These are phyloP conservation scores for Theretra japonica DNA, from an alignment of 2,888 invertebrate genomes.

Conservation along the genomic window DNA sequence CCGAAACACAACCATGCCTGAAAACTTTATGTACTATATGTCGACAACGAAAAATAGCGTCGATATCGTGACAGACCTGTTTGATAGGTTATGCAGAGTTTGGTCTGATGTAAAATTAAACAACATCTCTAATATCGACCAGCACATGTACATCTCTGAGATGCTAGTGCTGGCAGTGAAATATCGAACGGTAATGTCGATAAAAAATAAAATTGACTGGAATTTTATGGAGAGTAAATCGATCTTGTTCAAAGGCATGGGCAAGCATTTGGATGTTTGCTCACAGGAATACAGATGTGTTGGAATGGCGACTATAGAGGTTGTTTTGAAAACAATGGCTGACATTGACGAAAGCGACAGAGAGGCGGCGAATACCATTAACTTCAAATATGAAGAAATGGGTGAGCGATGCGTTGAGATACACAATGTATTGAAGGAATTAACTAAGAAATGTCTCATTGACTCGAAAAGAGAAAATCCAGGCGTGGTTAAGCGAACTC, in stretches of 20 bases:
- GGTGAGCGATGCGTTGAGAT: conserved; percentile 76
- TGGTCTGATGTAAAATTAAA: conserved; percentile 89
- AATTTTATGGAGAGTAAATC: conserved; percentile 70
- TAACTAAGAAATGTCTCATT: conserved; percentile 68
- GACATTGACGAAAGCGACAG: conserved; percentile 62
- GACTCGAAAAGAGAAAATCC: conserved; percentile 59
- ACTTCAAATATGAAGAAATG: conserved; percentile 87
- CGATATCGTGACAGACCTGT: conserved; percentile 66
- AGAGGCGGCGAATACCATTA: conserved; percentile 77
- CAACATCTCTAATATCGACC: conserved; percentile 86
- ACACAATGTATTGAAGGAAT: conserved; percentile 72
- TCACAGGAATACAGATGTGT: conserved; percentile 85
- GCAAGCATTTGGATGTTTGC: conserved; percentile 88
- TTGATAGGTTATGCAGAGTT: conserved; percentile 83
- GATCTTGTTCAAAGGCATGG: conserved; percentile 87
- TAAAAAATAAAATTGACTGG: conserved; percentile 57
- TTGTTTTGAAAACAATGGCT: conserved; percentile 84
- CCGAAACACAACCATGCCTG: conserved; percentile 80
- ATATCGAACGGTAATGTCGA: conserved; percentile 68
- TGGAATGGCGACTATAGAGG: conserved; percentile 91
- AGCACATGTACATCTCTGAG: conserved; percentile 89
- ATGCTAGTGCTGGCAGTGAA: conserved; percentile 85
- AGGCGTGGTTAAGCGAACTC: conserved; percentile 48
- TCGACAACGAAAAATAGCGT: conserved; percentile 64
- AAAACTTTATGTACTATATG: conserved; percentile 87